Percentiles rank a stretch among this genome's conserved stretches.
These are phyloP conservation scores for Semnornis frantzii DNA, from an alignment of 2,113 vertebrate species.

Conservation along the genomic window DNA sequence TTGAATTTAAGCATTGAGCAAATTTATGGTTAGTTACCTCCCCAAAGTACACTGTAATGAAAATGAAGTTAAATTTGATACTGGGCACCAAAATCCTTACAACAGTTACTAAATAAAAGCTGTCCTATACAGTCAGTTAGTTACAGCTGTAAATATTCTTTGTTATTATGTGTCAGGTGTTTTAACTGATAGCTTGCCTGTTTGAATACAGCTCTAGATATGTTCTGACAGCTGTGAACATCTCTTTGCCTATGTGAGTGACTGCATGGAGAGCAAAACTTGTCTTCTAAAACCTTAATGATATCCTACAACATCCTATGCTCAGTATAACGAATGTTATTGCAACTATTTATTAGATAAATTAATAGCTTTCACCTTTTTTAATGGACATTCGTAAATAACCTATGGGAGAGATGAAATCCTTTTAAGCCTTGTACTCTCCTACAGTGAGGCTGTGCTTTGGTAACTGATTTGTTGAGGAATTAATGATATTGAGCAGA, in stretches of 20 bases:
- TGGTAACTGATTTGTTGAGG: not conserved
- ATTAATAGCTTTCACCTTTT: not conserved
- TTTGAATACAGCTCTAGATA: conserved; percentile 10
- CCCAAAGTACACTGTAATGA: conserved; percentile 31
- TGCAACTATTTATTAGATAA: conserved; percentile 49
- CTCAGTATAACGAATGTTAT: conserved; percentile 28
- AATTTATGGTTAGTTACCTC: conserved; percentile 19
- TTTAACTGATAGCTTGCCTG: conserved; percentile 23
- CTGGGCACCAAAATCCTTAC: not conserved
- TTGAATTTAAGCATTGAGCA: conserved; percentile 27
- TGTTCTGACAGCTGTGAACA: conserved; percentile 24
- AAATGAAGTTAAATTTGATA: conserved; percentile 50
- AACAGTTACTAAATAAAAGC: conserved; percentile 54
- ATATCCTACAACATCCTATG: not conserved
- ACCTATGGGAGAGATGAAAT: not conserved
- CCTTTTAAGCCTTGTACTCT: not conserved
- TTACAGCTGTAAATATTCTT: conserved; percentile 51
- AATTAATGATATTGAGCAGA: not conserved
- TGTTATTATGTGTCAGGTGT: not conserved
- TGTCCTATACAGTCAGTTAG: not conserved
- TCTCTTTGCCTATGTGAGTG: not conserved
- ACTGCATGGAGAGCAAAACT: conserved; percentile 35
- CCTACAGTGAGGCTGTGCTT: not conserved
- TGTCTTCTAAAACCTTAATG: conserved; percentile 32
- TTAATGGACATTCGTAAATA: conserved; percentile 1